Base-by-base conservation (phyloP, 1,140 invertebrate genomes). In the Mylabris phalerata region DNA sequence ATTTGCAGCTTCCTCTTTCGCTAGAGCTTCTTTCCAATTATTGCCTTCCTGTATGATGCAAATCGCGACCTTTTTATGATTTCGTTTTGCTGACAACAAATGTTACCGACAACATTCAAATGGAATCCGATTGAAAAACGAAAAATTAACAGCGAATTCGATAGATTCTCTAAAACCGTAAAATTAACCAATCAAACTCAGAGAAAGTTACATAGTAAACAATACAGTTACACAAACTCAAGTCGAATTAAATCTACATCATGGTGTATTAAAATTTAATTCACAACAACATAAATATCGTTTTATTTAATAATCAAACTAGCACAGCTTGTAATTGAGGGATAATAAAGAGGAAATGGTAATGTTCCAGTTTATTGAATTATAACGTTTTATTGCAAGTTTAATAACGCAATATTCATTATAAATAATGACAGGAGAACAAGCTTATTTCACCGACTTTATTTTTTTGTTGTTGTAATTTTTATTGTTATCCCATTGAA, bases 21-120 rank as follows among this genome's bases (percentile, higher is more conserved):
- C 49, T 50, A 24, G 48, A 50, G 48, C 48, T 58, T 51, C 56
- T 58, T 55, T 52, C 50, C 58, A 60, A 60, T 60, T 60, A 60
- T 55, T 55, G 50, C 58, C 49, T 60, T 60, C 58, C 58, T 55
- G 58, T 60, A 60, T 55, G 58, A 60, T 48, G 56, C 56, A 58
- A 58, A 58, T 58, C 48, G 56, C 13, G 11, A 26, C 39, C 55
- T 48, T 49, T 49, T 47, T 38, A 58, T 38, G 42, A 57, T 19
- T 50, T 44, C 57, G 43, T 32, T 32, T 32, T 32, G 32, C 32
- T 32, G 32, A 32, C 32, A 32, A 19, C 19, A 19, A 19, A 32
- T 32, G 32, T 32, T 32, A 7, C 32, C 7, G 4, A 32, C 32
- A 32, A 32, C 4, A 32, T 32, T 5, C 32, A 32, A 32, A 32